A percentile compares a stretch with the other conserved stretches of the same genome.
Conservation (phyloP, 2,113 vertebrate genomes). For the Platysteira castanea region DNA sequence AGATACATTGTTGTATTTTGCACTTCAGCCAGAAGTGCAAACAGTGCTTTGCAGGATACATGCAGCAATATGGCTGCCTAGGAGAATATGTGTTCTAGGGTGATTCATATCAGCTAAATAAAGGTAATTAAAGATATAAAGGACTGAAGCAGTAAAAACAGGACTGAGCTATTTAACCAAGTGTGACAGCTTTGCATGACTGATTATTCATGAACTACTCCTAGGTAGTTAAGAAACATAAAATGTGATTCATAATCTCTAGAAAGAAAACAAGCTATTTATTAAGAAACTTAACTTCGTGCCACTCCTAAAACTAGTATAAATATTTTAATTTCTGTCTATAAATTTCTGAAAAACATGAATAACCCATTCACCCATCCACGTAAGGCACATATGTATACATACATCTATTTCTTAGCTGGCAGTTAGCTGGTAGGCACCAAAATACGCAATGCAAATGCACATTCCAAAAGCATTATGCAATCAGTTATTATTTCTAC, state of each 20-base stretch:
- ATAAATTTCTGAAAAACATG: background rate
- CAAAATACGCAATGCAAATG: background rate
- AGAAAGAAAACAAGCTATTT: conserved; percentile 30
- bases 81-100: background rate
- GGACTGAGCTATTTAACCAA: conserved; percentile 11
- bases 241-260: conserved; percentile 31
- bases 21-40: background rate
- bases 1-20: background rate
- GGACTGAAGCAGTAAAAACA: background rate
- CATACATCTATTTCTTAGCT: background rate
- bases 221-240: conserved; percentile 24
- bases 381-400: background rate
- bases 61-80: background rate
- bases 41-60: background rate
- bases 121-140: conserved; percentile 46
- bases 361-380: background rate
- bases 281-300: background rate
- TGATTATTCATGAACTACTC: conserved; percentile 30
- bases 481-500: background rate
- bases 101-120: conserved; percentile 42
- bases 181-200: conserved; percentile 42
- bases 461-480: background rate
- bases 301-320: background rate
- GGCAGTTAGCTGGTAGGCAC: background rate
- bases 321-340: background rate